Percentiles rank a stretch among this genome's conserved stretches.
Conservation (phyloP, 2,113 vertebrate species). For the Phoenicopterus ruber region DNA sequence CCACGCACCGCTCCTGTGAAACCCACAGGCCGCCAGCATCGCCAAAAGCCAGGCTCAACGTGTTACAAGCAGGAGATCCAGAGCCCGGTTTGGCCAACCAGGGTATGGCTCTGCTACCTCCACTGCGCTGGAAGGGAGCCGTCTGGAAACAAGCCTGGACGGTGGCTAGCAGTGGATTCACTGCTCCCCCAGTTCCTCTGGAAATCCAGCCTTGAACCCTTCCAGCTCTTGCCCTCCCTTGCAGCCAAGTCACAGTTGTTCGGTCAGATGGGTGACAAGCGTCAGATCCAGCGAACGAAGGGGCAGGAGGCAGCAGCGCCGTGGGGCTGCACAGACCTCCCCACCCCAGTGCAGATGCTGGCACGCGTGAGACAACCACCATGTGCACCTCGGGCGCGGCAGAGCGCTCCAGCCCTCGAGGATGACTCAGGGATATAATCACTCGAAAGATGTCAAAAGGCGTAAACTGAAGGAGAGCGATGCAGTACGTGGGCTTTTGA, state of each 20-base stretch:
- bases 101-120: neutral
- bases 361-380: neutral
- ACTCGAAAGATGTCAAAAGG: neutral
- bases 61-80: neutral
- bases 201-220: neutral
- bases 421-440: neutral
- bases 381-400: accelerated
- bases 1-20: neutral
- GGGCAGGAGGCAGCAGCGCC: neutral
- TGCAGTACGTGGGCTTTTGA: neutral
- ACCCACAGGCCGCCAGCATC: neutral
- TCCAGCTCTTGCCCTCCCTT: neutral
- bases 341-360: neutral
- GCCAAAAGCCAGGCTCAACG: neutral
- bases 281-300: neutral
- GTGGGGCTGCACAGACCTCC: neutral
- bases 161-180: neutral
- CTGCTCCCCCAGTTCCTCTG: neutral
- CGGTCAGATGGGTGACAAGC: neutral
- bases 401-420: neutral
- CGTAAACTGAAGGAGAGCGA: neutral
- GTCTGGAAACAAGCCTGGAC: neutral
- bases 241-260: neutral
- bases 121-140: neutral
- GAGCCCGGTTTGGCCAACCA: neutral